These are phyloP conservation scores for Dryomyza anilis DNA, from an alignment of 2,888 invertebrate species.

Conservation along the genomic window DNA sequence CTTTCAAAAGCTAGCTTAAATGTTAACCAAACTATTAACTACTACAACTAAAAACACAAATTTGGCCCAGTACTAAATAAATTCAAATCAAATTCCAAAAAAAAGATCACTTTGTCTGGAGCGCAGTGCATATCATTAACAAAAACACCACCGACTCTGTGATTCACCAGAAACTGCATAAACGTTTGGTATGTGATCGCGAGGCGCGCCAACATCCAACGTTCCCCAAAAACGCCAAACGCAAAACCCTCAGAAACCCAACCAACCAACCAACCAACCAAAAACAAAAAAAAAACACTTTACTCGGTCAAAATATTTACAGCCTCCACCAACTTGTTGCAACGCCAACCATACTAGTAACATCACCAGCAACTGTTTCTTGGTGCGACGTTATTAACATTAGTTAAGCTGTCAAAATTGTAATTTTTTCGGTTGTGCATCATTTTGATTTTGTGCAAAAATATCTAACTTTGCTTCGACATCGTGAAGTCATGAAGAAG, in stretches of 20 bases:
- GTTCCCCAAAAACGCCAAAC: background rate
- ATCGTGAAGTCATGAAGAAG: no score
- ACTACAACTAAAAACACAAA: no score
- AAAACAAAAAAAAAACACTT: conserved; percentile 13
- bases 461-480: background rate
- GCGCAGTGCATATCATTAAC: conserved; percentile 9
- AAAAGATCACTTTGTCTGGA: background rate
- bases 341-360: background rate
- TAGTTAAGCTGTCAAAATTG: conserved; percentile 23
- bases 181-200: conserved; percentile 8
- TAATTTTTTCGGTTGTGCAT: conserved; percentile 7
- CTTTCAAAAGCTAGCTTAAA: no score
- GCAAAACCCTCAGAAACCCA: no score
- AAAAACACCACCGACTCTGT: background rate
- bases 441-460: conserved; percentile 7
- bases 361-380: background rate
- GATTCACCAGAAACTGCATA: background rate
- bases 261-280: no score
- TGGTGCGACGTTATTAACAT: conserved; percentile 4
- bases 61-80: no score
- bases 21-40: conserved; percentile 13
- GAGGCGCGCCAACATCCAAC: conserved; percentile 16
- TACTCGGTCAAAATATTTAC: conserved; percentile 9
- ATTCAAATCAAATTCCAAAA: conserved; percentile 10
- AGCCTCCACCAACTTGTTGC: background rate